Percentiles rank a stretch among this genome's conserved stretches.
These are phyloP conservation scores for Formica exsecta DNA, from an alignment of 1,140 invertebrate genomes.

Conservation along the genomic window DNA sequence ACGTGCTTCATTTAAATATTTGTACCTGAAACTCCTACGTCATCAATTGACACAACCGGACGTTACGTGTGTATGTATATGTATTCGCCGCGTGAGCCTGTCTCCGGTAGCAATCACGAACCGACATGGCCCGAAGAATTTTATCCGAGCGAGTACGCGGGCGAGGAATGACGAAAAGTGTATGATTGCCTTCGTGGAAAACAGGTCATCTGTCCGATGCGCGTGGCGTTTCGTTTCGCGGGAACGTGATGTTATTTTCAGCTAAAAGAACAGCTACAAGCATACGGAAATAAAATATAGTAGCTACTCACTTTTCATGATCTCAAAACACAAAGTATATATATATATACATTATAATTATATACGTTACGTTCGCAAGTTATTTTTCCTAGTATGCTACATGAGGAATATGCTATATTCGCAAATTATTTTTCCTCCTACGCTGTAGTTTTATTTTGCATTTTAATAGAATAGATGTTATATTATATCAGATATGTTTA, in stretches of 20 bases:
- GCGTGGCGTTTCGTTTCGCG: slow-evolving; percentile 13
- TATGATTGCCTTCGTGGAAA: slow-evolving; percentile 27
- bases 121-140: neutral
- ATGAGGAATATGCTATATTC: neutral
- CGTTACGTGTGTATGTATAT: neutral
- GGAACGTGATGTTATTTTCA: slow-evolving; percentile 25
- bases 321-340: neutral
- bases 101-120: slow-evolving; percentile 23
- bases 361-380: neutral
- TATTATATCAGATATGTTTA: neutral
- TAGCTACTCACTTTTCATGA: slow-evolving; percentile 5
- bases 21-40: slow-evolving; percentile 78
- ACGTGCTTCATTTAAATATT: slow-evolving; percentile 83
- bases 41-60: slow-evolving; percentile 77
- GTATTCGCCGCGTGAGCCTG: neutral
- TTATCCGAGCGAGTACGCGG: neutral
- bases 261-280: neutral
- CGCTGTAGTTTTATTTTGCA: neutral
- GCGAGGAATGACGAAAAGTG: slow-evolving; percentile 12
- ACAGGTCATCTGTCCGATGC: slow-evolving; percentile 3
- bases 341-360: neutral
- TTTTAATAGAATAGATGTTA: slow-evolving; percentile 25
- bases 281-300: slow-evolving; percentile 4
- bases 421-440: neutral
- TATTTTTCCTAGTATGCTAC: slow-evolving; percentile 1